Conservation (phyloP, 2,113 vertebrate genomes). For the Ptilorrhoa leucosticta region DNA sequence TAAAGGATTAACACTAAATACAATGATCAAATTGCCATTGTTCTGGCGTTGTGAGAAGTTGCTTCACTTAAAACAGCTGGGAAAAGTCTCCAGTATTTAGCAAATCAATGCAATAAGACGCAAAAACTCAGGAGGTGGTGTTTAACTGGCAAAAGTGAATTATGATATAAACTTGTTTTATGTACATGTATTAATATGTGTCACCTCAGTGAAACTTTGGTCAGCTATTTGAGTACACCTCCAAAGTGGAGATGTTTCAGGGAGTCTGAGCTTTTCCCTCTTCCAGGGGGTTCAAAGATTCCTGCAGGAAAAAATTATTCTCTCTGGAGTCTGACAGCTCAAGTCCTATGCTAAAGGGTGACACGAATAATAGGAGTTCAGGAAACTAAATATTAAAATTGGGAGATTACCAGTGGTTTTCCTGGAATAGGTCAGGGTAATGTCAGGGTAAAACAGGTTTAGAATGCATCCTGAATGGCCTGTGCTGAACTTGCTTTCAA, state of each 20-base stretch:
- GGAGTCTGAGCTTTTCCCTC: background rate
- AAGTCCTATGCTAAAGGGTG: background rate
- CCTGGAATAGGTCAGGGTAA: background rate
- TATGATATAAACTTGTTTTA: background rate
- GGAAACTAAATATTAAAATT: background rate
- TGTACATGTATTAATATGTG: rapidly evolving
- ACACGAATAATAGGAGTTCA: background rate
- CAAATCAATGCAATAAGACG: background rate
- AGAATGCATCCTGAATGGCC: background rate
- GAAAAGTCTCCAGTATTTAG: background rate
- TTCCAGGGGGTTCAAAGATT: background rate
- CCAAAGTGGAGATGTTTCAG: background rate
- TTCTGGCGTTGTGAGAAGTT: background rate
- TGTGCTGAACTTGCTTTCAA: background rate
- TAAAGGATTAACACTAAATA: background rate
- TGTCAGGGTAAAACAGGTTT: background rate
- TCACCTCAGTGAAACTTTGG: background rate
- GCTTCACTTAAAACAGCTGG: background rate
- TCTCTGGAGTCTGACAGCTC: background rate
- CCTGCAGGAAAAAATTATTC: background rate
- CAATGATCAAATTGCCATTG: background rate
- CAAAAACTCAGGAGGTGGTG: background rate
- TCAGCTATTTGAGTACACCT: background rate
- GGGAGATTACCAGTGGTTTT: background rate
- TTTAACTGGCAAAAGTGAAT: background rate